A percentile compares a stretch with the other conserved stretches of the same genome.
These are phyloP conservation scores for Acleris holmiana DNA, from an alignment of 2,888 invertebrate species.

Conservation along the genomic window DNA sequence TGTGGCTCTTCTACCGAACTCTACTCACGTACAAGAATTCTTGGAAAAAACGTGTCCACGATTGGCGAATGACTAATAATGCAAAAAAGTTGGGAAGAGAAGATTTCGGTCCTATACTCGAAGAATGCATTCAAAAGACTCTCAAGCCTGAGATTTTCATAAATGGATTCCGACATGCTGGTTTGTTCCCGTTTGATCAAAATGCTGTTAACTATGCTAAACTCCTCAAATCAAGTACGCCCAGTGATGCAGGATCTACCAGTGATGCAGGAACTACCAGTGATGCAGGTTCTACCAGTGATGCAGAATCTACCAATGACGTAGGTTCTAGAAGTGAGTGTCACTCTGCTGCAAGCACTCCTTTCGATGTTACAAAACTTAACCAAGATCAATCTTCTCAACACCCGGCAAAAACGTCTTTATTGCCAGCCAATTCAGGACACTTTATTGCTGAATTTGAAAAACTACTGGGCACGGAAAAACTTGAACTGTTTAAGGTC, in stretches of 20 bases:
- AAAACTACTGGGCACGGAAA: no score
- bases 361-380: not conserved
- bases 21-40: constrained; percentile 22
- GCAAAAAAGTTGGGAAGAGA: constrained; percentile 25
- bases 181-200: constrained; percentile 16
- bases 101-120: constrained; percentile 32
- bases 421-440: no score
- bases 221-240: constrained; percentile 6
- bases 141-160: constrained; percentile 24
- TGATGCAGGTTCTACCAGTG: no score
- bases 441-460: no score
- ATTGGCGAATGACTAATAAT: constrained; percentile 1
- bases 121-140: constrained; percentile 26
- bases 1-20: constrained; percentile 31
- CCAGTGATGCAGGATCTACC: constrained; percentile 7
- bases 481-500: no score
- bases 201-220: constrained; percentile 3
- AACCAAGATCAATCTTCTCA: not conserved
- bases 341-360: not conserved
- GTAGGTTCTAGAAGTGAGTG: not conserved
- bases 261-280: no score
- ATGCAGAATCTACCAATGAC: no score
- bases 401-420: not conserved
- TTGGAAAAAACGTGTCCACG: no score
- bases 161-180: constrained; percentile 34